A percentile compares a stretch with the other conserved stretches of the same genome.
Conservation (phyloP, 2,888 invertebrate genomes). For the Hypena proboscidalis region DNA sequence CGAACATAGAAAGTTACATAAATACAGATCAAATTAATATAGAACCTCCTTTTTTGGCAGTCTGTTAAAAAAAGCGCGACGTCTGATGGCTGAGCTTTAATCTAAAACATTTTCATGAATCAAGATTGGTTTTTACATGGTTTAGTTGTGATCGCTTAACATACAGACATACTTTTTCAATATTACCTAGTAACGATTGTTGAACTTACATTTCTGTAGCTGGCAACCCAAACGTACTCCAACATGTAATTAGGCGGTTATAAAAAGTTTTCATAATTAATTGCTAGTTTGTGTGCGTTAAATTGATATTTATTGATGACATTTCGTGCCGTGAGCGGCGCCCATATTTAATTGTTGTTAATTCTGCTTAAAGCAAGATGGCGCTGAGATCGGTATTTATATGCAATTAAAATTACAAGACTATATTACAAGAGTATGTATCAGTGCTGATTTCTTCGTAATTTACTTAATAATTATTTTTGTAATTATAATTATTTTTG, state of each 20-base stretch:
- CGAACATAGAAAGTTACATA: too few species aligned
- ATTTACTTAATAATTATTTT: constrained; percentile 4
- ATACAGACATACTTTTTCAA: too few species aligned
- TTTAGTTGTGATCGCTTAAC: too few species aligned
- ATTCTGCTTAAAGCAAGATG: constrained; percentile 40
- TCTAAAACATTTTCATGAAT: too few species aligned
- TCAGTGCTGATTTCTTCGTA: constrained; percentile 19
- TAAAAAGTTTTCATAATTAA: constrained; percentile 79
- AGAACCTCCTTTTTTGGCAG: too few species aligned
- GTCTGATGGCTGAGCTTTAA: too few species aligned
- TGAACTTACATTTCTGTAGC: constrained; percentile 25
- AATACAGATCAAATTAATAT: too few species aligned
- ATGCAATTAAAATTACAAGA: constrained; percentile 39
- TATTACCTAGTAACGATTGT: too few species aligned
- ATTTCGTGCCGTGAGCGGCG: constrained; percentile 65
- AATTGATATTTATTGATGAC: constrained; percentile 80
- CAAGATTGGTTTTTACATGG: too few species aligned
- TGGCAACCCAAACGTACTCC: constrained; percentile 45
- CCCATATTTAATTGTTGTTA: constrained; percentile 59
- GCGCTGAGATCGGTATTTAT: constrained; percentile 31
- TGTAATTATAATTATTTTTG: constrained; percentile 1
- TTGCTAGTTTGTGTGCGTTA: constrained; percentile 66
- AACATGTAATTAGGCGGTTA: constrained; percentile 76
- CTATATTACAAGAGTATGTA: too few species aligned
- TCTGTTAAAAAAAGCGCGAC: too few species aligned